Base-by-base conservation (phyloP, 1,140 invertebrate genomes). In the Psix sp. region DNA sequence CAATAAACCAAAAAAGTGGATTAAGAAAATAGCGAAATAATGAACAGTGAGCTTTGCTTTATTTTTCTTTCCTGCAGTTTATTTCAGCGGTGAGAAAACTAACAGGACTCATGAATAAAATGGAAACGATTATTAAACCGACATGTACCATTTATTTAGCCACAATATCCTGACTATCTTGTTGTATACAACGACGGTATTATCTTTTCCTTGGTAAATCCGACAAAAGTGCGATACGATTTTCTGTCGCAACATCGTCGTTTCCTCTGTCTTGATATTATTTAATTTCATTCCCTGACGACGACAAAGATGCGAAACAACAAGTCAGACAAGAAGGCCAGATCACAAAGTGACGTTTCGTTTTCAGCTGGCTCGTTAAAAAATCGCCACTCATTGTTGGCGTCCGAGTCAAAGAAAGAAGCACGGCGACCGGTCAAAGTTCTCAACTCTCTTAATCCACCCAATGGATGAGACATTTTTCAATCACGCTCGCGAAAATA, bases 101-200 rank as follows among this genome's bases (percentile, higher is more conserved):
- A 42, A 33, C 35, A 7, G 14, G n/a, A 52, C 38, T 48, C 4
- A 10, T 20, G 31, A 49, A 24, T 42, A 51, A 68, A 52, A 59
- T 14, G 13, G 38, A 36, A 59, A 59, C 20, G 11, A 59, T 13
- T 39, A 52, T 66, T 38, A 59, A 67, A 21, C 4, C 35, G 46
- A 57, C 52, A 67, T 67, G n/a, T n/a, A n/a, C n/a, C n/a, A n/a
- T 57, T 49, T 29, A 57, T 67, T 57, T 51, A 29, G 65, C 16
- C 21, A 21, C 46, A 68, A 68, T 54, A 68, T 60, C 40, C 54
- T 57, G 48, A 68, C 54, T 68, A 68, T 68, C 48, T 68, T 54
- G 60, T 68, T 68, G 54, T 60, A 29, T 14, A n/a, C 24, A 14
- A 20, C 15, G 35, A 24, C 52, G 46, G 36, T 57, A 57, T 67